phyloP scores from a whole-genome alignment of 2,797 vertebrate species.

The Lepus oiostolus region DNA sequence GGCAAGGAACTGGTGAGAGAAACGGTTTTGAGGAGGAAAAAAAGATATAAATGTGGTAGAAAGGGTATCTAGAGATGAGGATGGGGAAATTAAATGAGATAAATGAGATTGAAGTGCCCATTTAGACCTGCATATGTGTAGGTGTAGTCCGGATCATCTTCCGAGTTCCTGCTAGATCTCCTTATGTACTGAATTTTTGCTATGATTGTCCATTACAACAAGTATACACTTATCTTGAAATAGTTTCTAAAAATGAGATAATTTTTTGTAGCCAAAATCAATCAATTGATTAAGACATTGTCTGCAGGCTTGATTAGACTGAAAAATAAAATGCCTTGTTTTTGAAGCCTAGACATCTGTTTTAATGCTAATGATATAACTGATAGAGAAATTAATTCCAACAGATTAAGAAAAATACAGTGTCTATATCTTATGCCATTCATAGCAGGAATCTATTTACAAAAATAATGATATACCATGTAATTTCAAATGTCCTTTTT shows the following conservation, averaged over 20 bases:
- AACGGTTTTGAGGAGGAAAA: background rate
- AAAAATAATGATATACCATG: slow-evolving; percentile 72
- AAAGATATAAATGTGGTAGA: background rate
- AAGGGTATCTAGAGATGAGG: background rate
- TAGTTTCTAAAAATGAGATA: background rate
- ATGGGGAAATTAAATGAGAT: background rate
- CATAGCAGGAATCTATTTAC: slow-evolving; percentile 69
- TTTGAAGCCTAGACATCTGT: slow-evolving; percentile 62
- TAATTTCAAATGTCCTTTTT: slow-evolving; percentile 80
- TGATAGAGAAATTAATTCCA: slow-evolving; percentile 73
- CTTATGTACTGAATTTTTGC: background rate
- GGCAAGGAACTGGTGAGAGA: background rate
- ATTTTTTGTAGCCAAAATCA: background rate
- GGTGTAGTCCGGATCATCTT: background rate
- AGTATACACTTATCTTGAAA: background rate
- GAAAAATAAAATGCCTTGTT: slow-evolving; percentile 10
- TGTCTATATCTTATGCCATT: slow-evolving; percentile 60
- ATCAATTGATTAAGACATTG: background rate
- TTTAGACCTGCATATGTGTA: background rate
- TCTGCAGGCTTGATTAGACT: background rate
- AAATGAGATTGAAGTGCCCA: background rate
- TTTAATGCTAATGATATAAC: slow-evolving; percentile 75
- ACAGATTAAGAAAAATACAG: slow-evolving; percentile 65
- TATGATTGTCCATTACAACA: background rate
- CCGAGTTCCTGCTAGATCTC: background rate